These are phyloP conservation scores for Caenorhabditis sp. DNA, from an alignment of 2,888 invertebrate genomes.

Conservation along the genomic window DNA sequence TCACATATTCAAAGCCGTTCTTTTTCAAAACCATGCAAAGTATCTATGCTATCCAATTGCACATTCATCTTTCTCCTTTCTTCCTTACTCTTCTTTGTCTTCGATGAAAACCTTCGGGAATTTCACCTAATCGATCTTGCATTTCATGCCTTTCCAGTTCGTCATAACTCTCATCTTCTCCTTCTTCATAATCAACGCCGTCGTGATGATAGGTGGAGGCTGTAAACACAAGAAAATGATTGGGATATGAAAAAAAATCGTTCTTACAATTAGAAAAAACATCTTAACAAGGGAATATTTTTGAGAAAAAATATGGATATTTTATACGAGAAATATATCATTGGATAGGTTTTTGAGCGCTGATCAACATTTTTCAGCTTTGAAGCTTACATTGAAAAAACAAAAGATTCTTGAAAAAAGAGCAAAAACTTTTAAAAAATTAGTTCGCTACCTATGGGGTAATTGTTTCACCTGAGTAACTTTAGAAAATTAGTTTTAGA, in stretches of 20 bases:
- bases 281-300: too few species aligned
- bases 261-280: too few species aligned
- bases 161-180: slow-evolving; percentile 41
- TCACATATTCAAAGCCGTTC: not conserved
- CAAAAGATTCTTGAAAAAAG: not conserved
- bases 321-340: too few species aligned
- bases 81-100: slow-evolving; percentile 54
- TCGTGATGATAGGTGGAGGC: slow-evolving; percentile 43
- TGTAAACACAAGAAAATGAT: slow-evolving; percentile 6
- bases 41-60: not conserved
- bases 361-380: too few species aligned
- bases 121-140: slow-evolving; percentile 66
- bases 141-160: slow-evolving; percentile 65
- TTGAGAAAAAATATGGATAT: too few species aligned
- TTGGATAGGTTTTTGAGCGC: too few species aligned
- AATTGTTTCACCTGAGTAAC: too few species aligned
- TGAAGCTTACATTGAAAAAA: too few species aligned
- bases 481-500: too few species aligned
- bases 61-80: not conserved
- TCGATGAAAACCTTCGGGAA: slow-evolving; percentile 61
- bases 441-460: too few species aligned
- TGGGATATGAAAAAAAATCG: too few species aligned
- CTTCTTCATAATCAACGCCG: slow-evolving; percentile 31
- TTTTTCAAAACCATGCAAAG: not conserved
- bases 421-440: not conserved